Percentiles rank a stretch among this genome's conserved stretches.
Evolutionary conservation across 2,113 vertebrate genomes (phyloP).

Genomic region (Aix galericulata): DNA sequence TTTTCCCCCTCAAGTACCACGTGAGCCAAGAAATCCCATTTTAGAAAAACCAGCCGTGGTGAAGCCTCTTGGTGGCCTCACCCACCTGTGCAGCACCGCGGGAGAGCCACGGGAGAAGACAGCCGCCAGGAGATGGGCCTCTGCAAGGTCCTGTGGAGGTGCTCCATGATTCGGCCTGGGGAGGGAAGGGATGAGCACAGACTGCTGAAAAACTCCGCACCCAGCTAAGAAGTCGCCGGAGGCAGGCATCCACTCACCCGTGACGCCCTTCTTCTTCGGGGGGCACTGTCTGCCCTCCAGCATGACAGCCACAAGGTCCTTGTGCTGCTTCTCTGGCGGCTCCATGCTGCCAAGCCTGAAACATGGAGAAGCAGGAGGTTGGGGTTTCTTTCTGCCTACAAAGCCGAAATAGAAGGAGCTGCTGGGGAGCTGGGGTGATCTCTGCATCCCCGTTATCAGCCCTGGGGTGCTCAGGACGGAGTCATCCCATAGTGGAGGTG

Average conservation of each 20-base stretch:
- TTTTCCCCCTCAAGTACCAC: not conserved
- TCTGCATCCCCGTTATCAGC: accelerated
- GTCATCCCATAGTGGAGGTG: not conserved
- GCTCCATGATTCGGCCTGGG: constrained; percentile 68
- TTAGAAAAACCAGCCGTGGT: not conserved
- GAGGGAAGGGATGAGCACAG: not conserved
- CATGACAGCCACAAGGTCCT: constrained; percentile 45
- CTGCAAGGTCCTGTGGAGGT: constrained; percentile 71
- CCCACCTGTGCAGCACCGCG: constrained; percentile 71
- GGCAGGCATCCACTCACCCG: constrained; percentile 15
- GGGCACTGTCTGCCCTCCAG: constrained; percentile 58
- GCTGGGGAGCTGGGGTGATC: not conserved
- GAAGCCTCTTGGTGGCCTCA: not conserved
- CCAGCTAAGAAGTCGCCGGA: not conserved
- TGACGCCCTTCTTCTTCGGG: constrained; percentile 35
- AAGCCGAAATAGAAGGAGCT: not conserved
- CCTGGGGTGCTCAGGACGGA: not conserved
- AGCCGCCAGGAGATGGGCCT: constrained; percentile 67
- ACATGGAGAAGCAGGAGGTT: not conserved
- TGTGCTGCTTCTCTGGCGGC: constrained; percentile 63
- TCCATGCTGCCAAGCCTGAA: constrained; percentile 70
- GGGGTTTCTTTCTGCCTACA: not conserved
- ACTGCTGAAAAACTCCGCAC: not conserved
- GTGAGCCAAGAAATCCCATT: not conserved
- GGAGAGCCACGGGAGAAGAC: constrained; percentile 59